Percentiles rank a stretch among this genome's conserved stretches.
phyloP scores from a whole-genome alignment of 1,140 invertebrate species.

The Batillaria attramentaria region DNA sequence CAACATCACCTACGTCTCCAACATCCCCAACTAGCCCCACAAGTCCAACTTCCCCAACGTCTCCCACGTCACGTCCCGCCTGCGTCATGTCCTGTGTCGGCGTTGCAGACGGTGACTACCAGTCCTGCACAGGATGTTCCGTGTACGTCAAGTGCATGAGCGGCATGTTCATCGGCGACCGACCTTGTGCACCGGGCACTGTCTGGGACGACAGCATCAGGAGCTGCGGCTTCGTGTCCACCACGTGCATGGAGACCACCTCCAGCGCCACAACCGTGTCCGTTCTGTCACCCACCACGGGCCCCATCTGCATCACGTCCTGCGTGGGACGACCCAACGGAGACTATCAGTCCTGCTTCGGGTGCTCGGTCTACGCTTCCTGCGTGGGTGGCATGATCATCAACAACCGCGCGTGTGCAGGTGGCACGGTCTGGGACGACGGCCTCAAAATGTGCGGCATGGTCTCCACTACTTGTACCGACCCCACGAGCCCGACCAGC shows the following conservation, averaged over 20 bases:
- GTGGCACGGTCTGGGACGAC: slow-evolving; percentile 29
- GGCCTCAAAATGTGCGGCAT: background rate
- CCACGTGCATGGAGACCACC: background rate
- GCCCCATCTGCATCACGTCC: slow-evolving; percentile 21
- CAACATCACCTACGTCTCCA: no score
- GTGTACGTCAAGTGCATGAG: background rate
- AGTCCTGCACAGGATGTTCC: background rate
- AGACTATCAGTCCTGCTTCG: slow-evolving; percentile 23
- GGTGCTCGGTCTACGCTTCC: background rate
- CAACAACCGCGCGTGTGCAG: slow-evolving; percentile 22
- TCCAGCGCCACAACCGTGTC: background rate
- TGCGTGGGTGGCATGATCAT: background rate
- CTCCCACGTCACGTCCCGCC: no score
- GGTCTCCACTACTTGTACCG: slow-evolving; percentile 14
- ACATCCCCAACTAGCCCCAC: no score
- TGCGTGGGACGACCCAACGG: background rate
- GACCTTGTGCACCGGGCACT: background rate
- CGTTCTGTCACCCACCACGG: background rate
- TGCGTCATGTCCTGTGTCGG: background rate
- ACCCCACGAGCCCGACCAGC: no score
- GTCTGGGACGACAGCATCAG: background rate
- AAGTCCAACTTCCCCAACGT: no score
- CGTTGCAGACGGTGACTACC: background rate
- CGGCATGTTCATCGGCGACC: background rate
- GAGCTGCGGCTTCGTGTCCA: background rate